A percentile compares a stretch with the other conserved stretches of the same genome.
Evolutionary conservation across 2,888 invertebrate genomes (phyloP).

Genomic region (Leptopilina syphax): DNA sequence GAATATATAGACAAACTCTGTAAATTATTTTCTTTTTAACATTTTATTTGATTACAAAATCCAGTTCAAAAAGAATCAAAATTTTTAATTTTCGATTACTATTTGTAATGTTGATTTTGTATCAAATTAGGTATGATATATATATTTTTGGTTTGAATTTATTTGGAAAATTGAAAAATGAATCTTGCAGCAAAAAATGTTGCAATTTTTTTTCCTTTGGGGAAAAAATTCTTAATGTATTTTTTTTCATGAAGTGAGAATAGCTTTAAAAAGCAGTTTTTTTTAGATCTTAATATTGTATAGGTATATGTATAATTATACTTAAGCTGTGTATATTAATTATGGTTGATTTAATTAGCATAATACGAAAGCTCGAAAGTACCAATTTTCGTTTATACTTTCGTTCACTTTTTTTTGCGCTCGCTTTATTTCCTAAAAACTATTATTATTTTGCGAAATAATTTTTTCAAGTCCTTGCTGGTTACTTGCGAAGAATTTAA

Average conservation of each 20-base stretch:
- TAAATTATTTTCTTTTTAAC: conserved; percentile 37
- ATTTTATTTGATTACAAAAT: conserved; percentile 13
- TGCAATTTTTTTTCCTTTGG: background rate
- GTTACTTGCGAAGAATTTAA: too few species aligned
- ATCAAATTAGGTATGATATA: conserved; percentile 5
- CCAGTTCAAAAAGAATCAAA: conserved; percentile 3
- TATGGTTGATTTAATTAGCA: background rate
- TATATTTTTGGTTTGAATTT: background rate
- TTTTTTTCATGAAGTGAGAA: background rate
- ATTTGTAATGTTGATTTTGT: conserved; percentile 2
- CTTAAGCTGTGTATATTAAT: too few species aligned
- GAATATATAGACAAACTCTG: conserved; percentile 26
- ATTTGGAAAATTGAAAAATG: background rate
- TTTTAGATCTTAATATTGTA: too few species aligned
- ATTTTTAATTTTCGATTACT: background rate
- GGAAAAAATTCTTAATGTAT: background rate
- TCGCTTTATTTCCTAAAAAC: conserved; percentile 4
- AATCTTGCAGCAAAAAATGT: background rate
- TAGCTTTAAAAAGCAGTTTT: conserved; percentile 22
- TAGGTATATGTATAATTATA: background rate
- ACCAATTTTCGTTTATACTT: background rate
- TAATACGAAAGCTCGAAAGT: conserved; percentile 20
- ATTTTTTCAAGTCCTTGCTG: too few species aligned
- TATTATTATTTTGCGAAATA: conserved; percentile 6
- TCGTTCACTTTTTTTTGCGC: background rate